phyloP scores from a whole-genome alignment of 2,113 vertebrate genomes.

The Cynopterus brachyotis region DNA sequence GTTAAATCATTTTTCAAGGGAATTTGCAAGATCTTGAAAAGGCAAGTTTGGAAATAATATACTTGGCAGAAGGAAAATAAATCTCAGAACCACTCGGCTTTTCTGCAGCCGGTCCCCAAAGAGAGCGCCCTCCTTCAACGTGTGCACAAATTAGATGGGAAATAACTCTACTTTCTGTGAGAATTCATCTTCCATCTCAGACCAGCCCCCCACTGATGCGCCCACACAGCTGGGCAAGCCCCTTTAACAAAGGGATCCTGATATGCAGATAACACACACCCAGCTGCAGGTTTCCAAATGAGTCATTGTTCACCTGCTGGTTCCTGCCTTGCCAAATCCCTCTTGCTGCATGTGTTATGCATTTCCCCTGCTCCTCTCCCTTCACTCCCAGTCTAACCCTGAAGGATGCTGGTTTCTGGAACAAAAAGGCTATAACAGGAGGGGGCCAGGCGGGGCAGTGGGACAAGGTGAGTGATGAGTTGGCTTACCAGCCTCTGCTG shows the following conservation, averaged over 20 bases:
- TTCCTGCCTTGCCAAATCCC: constrained; percentile 8
- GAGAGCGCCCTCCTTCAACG: neutral
- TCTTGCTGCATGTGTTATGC: neutral
- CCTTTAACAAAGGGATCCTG: constrained; percentile 35
- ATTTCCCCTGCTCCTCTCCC: neutral
- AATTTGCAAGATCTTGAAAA: constrained; percentile 61
- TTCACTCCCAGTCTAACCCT: neutral
- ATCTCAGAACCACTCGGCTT: constrained; percentile 7
- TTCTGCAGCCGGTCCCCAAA: constrained; percentile 11
- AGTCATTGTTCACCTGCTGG: constrained; percentile 52
- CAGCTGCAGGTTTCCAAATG: constrained; percentile 43
- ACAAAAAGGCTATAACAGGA: neutral
- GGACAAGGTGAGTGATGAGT: constrained; percentile 41
- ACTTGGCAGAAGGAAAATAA: constrained; percentile 62
- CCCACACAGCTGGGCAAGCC: constrained; percentile 34
- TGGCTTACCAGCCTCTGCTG: constrained; percentile 39
- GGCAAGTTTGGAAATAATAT: constrained; percentile 55
- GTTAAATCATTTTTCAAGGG: constrained; percentile 69
- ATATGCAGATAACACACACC: constrained; percentile 37
- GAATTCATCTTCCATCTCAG: constrained; percentile 11
- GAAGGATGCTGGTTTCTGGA: neutral
- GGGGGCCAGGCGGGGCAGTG: neutral
- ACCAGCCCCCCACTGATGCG: rapidly evolving
- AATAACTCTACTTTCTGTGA: neutral
- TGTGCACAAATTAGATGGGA: constrained; percentile 38